Conservation (phyloP, 2,888 invertebrate genomes). For the Scaeva pyrastri region DNA sequence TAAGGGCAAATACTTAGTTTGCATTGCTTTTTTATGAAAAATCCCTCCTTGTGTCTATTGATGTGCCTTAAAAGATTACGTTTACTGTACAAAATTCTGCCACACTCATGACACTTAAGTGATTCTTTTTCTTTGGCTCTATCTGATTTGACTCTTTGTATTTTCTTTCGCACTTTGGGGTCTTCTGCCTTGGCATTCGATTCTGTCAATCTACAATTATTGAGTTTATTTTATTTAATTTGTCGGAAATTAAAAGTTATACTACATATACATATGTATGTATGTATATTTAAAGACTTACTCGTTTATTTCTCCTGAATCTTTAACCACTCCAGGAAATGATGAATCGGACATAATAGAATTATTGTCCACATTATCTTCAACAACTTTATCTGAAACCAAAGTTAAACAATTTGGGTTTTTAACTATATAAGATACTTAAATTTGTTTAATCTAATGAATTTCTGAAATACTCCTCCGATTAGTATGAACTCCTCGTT, state of each 20-base stretch:
- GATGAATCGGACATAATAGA: background rate
- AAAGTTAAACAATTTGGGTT: background rate
- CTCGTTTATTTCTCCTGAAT: constrained; percentile 29
- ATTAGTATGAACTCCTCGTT: no score
- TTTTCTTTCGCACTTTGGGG: background rate
- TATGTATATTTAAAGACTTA: background rate
- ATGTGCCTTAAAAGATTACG: constrained; percentile 86
- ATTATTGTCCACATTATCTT: background rate
- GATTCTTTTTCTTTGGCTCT: constrained; percentile 9
- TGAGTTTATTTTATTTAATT: background rate
- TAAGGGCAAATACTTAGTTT: constrained; percentile 85
- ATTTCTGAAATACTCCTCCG: no score
- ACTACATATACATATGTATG: no score
- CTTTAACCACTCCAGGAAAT: background rate
- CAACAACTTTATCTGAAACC: background rate
- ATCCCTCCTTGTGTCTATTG: constrained; percentile 83
- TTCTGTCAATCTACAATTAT: constrained; percentile 28
- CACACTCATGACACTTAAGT: constrained; percentile 78
- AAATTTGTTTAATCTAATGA: no score
- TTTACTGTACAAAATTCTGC: constrained; percentile 85
- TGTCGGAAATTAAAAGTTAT: background rate
- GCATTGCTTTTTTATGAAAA: constrained; percentile 59
- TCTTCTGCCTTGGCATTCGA: background rate
- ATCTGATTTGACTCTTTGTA: constrained; percentile 26
- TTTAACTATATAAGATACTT: no score